Conservation (phyloP, 2,888 invertebrate genomes). For the Oeneis ivallda region DNA sequence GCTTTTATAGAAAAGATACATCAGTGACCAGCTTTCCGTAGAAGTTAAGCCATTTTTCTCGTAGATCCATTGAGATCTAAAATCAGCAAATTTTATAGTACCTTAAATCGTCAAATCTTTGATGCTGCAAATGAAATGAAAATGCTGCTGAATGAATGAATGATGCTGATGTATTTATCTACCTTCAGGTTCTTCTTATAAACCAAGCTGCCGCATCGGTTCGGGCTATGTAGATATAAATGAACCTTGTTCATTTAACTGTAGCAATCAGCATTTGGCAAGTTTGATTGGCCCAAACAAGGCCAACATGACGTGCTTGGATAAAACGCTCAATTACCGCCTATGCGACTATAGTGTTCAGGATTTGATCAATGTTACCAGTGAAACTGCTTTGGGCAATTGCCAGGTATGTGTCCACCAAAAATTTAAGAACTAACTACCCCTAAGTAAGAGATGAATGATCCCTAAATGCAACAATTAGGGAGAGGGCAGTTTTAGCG, state of each 20-base stretch:
- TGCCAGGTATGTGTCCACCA: constrained; percentile 32
- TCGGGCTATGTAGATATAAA: constrained; percentile 59
- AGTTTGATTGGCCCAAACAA: constrained; percentile 45
- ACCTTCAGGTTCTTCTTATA: constrained; percentile 44
- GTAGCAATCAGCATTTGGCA: constrained; percentile 49
- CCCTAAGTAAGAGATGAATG: no score
- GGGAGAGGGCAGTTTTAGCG: no score
- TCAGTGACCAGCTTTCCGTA: no score
- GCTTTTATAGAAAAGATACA: no score
- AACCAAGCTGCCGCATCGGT: constrained; percentile 57
- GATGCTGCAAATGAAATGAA: no score
- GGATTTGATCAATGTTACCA: constrained; percentile 14
- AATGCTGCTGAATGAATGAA: no score
- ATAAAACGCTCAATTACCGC: constrained; percentile 37
- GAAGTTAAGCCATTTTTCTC: no score
- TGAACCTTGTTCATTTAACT: constrained; percentile 60
- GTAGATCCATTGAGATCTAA: no score
- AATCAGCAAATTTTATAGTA: no score
- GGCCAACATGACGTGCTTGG: constrained; percentile 63
- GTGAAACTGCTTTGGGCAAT: constrained; percentile 18
- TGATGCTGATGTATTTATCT: not conserved
- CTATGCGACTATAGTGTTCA: constrained; percentile 22
- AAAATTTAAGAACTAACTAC: no score
- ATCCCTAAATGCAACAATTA: no score
- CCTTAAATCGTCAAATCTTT: not conserved